Conservation (phyloP, 1,140 invertebrate genomes). For the Cherax quadricarinatus region DNA sequence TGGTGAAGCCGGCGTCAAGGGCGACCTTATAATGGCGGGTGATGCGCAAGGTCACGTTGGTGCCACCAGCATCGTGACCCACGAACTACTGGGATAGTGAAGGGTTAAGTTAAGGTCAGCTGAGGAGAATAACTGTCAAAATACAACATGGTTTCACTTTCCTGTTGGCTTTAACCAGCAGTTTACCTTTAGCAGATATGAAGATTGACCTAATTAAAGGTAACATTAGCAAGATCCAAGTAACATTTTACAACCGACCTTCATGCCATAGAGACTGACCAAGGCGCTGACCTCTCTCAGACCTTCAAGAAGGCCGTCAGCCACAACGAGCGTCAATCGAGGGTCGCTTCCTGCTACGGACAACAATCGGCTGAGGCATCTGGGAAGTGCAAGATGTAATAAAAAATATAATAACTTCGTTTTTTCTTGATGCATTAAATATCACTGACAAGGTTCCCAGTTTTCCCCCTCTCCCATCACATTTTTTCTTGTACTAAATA, state of each 20-base stretch:
- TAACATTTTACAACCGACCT: background rate
- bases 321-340: conserved; percentile 26
- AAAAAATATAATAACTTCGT: too few relatives aligned
- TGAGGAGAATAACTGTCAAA: background rate
- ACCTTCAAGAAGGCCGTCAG: conserved; percentile 28
- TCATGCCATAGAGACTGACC: conserved; percentile 39
- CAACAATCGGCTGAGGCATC: conserved; percentile 38
- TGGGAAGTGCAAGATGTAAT: background rate
- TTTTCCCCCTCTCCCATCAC: too few relatives aligned
- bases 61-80: conserved; percentile 41
- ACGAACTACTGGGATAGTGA: conserved; percentile 16
- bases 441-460: too few relatives aligned
- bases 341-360: conserved; percentile 12
- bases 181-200: too few relatives aligned
- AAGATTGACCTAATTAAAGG: too few relatives aligned
- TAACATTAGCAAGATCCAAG: background rate
- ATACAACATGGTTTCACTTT: too few relatives aligned
- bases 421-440: too few relatives aligned
- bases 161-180: too few relatives aligned
- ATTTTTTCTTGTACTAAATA: too few relatives aligned
- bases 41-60: conserved; percentile 78
- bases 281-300: conserved; percentile 40
- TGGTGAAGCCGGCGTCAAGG: conserved; percentile 26
- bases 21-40: conserved; percentile 82
- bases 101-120: background rate